Evolutionary conservation across 1,140 invertebrate species (phyloP), one percentile per base, ranked within the genome.

Genomic region (Atta colombica): DNA sequence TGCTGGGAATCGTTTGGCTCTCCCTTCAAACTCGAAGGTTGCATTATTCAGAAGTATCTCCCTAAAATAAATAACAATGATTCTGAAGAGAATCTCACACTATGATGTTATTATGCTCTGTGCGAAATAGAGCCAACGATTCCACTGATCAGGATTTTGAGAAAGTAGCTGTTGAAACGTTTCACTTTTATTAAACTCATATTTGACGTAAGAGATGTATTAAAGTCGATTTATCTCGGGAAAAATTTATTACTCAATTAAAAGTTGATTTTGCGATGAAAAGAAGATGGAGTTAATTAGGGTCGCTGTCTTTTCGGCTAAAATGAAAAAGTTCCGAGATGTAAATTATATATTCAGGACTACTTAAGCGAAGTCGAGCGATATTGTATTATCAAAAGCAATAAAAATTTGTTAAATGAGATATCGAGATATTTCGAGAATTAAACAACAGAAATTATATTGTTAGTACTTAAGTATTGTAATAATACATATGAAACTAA

Each of bases 41-140:
- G 49, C 66, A 81, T 81, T 81, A 81, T 72, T 72, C 78, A 72
- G 12, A 60, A 16, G 0, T 45, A 72, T 71, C 16, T 45, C 10
- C 14, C 8, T 71, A 53, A 81, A 55, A 81, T 77, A 58, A 58
- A 49, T 77, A 61, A 75, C 31, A 39, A 72, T 45, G 5, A 25
- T 68, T 14, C 35, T 16, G 18, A 16, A n/a, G 10, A 18, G 12
- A 51, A 21, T 68, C 25, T 14, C 18, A 5, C 31, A 16, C 7
- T n/a, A n/a, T 8, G 28, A 60, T 25, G 3, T 39, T 25, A 77
- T 45, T 39, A 75, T 14, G 10, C n/a, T 35, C n/a, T 8, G 16
- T 16, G 28, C n/a, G 65, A 55, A 74, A 8, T 4, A 4, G 21
- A 21, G 8, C 28, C 25, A 21, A 74, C 18, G 8, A 21, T 31